These are phyloP conservation scores for Sebastes fasciatus DNA, from an alignment of 2,113 vertebrate species.

Conservation along the genomic window DNA sequence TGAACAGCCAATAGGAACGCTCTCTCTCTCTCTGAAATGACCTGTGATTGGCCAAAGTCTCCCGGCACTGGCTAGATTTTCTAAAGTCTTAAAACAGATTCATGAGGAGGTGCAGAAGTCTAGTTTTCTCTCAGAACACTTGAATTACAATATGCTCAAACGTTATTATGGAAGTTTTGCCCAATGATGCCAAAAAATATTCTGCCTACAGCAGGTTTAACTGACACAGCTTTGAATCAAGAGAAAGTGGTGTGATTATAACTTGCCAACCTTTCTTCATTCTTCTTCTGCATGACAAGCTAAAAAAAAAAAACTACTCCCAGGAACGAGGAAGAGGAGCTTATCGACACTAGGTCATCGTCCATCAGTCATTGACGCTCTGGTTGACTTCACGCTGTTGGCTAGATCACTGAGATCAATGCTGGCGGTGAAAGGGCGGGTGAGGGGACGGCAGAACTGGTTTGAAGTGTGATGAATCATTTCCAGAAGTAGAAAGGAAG, in stretches of 20 bases:
- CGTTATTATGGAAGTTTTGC: too few relatives aligned
- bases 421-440: background rate
- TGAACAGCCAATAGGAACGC: too few relatives aligned
- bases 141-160: too few relatives aligned
- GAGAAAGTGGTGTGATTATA: background rate
- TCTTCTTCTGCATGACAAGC: background rate
- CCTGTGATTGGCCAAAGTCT: too few relatives aligned
- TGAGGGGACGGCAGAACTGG: background rate
- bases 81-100: background rate
- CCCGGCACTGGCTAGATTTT: too few relatives aligned
- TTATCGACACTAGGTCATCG: background rate
- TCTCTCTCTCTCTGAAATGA: too few relatives aligned
- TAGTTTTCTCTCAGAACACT: too few relatives aligned
- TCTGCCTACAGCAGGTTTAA: too few relatives aligned
- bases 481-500: constrained; percentile 27
- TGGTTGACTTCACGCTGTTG: background rate
- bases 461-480: constrained; percentile 35
- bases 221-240: constrained; percentile 7
- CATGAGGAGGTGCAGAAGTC: too few relatives aligned
- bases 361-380: background rate
- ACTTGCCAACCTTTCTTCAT: background rate
- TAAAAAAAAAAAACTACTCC: too few relatives aligned
- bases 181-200: too few relatives aligned
- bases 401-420: background rate
- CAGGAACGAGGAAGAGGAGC: too few relatives aligned